These are phyloP conservation scores for Orycteropus afer DNA, from an alignment of 2,113 vertebrate genomes.

Conservation along the genomic window DNA sequence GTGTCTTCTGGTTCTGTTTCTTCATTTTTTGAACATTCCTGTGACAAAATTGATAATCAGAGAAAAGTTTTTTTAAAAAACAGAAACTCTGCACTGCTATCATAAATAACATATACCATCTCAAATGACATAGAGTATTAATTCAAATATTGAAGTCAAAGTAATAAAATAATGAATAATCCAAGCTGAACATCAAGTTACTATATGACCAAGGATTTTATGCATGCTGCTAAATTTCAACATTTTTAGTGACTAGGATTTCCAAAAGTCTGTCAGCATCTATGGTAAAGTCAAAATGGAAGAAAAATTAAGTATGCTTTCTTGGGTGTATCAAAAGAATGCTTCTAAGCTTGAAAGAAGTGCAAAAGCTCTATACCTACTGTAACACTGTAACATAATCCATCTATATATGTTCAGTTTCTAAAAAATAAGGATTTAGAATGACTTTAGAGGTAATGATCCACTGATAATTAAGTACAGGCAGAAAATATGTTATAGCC, in stretches of 20 bases:
- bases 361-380: conserved; percentile 44
- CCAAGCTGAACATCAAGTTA: not conserved
- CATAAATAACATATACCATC: conserved; percentile 22
- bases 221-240: not conserved
- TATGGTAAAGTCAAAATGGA: conserved; percentile 21
- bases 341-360: conserved; percentile 52
- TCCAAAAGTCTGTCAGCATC: conserved; percentile 36
- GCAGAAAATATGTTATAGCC: conserved; percentile 16
- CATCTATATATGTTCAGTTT: conserved; percentile 35
- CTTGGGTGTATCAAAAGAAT: conserved; percentile 41
- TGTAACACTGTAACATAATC: conserved; percentile 17
- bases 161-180: conserved; percentile 42
- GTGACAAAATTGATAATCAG: conserved; percentile 71
- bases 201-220: conserved; percentile 11
- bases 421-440: conserved; percentile 60
- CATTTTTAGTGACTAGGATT: conserved; percentile 41
- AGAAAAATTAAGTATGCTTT: conserved; percentile 45
- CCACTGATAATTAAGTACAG: conserved; percentile 2
- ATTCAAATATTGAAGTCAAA: conserved; percentile 31
- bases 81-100: not conserved
- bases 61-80: conserved; percentile 28
- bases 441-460: conserved; percentile 13
- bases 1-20: conserved; percentile 33
- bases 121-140: conserved; percentile 41
- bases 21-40: conserved; percentile 76